Conservation (phyloP, 2,113 vertebrate genomes). For the Tetrax tetrax region DNA sequence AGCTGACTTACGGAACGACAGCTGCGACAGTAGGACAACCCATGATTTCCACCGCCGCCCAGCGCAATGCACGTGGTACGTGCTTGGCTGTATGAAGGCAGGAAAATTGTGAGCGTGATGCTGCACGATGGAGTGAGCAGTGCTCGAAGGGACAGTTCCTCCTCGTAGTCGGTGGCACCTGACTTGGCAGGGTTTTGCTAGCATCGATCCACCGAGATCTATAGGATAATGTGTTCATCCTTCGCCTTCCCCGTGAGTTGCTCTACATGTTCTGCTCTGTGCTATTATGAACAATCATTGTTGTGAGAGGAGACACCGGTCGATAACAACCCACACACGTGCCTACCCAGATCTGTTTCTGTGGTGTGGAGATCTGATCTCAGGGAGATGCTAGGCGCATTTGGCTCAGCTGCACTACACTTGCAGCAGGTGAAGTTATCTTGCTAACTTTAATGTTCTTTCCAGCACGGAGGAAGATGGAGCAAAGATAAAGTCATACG, state of each 20-base stretch:
- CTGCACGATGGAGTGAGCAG: not conserved
- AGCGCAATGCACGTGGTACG: fast-evolving
- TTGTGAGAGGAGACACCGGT: not conserved
- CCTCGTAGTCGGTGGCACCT: not conserved
- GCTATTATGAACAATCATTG: not conserved
- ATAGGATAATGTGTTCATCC: too few relatives aligned
- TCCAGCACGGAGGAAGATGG: not conserved
- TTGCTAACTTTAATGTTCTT: not conserved
- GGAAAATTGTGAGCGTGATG: not conserved
- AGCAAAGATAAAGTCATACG: not conserved
- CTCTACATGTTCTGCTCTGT: not conserved
- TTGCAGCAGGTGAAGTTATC: not conserved
- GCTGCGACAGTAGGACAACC: not conserved
- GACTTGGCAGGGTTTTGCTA: not conserved
- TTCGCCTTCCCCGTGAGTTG: not conserved
- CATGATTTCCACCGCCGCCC: not conserved
- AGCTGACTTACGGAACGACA: not conserved
- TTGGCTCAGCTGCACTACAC: not conserved
- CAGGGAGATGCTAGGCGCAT: not conserved
- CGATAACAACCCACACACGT: fast-evolving
- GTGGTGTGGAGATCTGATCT: not conserved
- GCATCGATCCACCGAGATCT: not conserved
- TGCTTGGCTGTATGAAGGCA: fast-evolving
- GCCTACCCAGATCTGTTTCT: not conserved
- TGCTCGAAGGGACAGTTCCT: not conserved